phyloP scores from a whole-genome alignment of 2,888 invertebrate species.

The Amblyteles armatorius region DNA sequence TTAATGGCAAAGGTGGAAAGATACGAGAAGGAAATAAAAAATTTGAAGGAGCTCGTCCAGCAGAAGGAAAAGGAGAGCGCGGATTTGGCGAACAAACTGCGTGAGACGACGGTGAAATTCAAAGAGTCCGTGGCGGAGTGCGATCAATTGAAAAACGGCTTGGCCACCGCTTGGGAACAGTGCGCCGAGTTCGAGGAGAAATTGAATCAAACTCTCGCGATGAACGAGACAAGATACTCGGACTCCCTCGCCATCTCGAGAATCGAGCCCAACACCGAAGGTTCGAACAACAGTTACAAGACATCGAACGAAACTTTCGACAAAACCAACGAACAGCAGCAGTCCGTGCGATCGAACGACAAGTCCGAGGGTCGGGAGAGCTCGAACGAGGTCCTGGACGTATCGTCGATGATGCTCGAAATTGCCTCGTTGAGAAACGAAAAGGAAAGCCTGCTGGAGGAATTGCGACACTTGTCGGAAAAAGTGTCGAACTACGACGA shows the following conservation, averaged over 20 bases:
- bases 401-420: slow-evolving; percentile 24
- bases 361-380: slow-evolving; percentile 13
- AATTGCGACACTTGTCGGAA: slow-evolving; percentile 70
- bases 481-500: slow-evolving; percentile 73
- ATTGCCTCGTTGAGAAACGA: slow-evolving; percentile 37
- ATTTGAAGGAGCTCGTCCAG: slow-evolving; percentile 71
- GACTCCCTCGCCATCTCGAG: slow-evolving; percentile 49
- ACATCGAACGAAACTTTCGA: slow-evolving; percentile 59
- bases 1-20: slow-evolving; percentile 50
- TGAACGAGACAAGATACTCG: slow-evolving; percentile 63
- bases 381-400: slow-evolving; percentile 16
- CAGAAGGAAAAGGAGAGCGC: slow-evolving; percentile 73
- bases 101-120: slow-evolving; percentile 72
- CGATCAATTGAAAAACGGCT: slow-evolving; percentile 77
- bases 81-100: slow-evolving; percentile 71
- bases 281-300: slow-evolving; percentile 42
- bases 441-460: slow-evolving; percentile 64
- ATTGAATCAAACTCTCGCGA: slow-evolving; percentile 75
- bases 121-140: slow-evolving; percentile 75
- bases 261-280: slow-evolving; percentile 23
- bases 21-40: slow-evolving; percentile 73
- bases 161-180: slow-evolving; percentile 80
- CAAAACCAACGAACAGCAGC: slow-evolving; percentile 25
- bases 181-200: slow-evolving; percentile 80
- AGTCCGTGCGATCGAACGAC: slow-evolving; percentile 27